phyloP scores from a whole-genome alignment of 1,140 invertebrate genomes.

The Druon quercuslanigerum region DNA sequence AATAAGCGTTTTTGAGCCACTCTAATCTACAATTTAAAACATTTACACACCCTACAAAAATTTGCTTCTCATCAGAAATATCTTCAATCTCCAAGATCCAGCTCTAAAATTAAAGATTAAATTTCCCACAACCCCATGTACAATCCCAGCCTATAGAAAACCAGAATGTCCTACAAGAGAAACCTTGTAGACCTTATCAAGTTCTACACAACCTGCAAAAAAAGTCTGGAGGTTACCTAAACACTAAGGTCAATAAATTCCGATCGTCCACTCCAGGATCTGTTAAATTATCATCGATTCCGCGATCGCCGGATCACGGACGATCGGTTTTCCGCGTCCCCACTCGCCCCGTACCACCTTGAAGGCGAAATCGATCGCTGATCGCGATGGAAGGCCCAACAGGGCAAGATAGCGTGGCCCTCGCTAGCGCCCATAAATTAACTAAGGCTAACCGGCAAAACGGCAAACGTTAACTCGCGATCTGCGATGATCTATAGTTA shows the following conservation, averaged over 20 bases:
- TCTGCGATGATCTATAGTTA: slow-evolving; percentile 64
- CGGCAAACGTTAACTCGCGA: slow-evolving; percentile 54
- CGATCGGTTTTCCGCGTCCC: slow-evolving; percentile 3
- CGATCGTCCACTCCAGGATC: background rate
- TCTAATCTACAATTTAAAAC: too few relatives aligned
- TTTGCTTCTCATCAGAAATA: too few relatives aligned
- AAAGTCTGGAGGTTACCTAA: background rate
- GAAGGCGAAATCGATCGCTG: slow-evolving; percentile 11
- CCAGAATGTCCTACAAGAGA: background rate
- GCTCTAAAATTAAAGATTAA: too few relatives aligned
- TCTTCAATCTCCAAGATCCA: too few relatives aligned
- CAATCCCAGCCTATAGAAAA: background rate
- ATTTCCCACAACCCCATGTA: too few relatives aligned
- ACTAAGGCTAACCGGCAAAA: slow-evolving; percentile 42
- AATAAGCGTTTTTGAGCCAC: too few relatives aligned
- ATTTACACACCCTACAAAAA: too few relatives aligned
- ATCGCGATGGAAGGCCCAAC: slow-evolving; percentile 5
- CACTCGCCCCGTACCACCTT: background rate
- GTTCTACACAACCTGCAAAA: background rate
- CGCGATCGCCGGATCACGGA: slow-evolving; percentile 8
- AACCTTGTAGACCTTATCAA: slow-evolving; percentile 15
- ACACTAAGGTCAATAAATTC: slow-evolving; percentile 19
- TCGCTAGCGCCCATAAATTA: slow-evolving; percentile 32
- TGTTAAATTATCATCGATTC: background rate
- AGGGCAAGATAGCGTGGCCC: slow-evolving; percentile 31